These are phyloP conservation scores for Smutsia gigantea DNA, from an alignment of 2,797 vertebrate species.

Conservation along the genomic window DNA sequence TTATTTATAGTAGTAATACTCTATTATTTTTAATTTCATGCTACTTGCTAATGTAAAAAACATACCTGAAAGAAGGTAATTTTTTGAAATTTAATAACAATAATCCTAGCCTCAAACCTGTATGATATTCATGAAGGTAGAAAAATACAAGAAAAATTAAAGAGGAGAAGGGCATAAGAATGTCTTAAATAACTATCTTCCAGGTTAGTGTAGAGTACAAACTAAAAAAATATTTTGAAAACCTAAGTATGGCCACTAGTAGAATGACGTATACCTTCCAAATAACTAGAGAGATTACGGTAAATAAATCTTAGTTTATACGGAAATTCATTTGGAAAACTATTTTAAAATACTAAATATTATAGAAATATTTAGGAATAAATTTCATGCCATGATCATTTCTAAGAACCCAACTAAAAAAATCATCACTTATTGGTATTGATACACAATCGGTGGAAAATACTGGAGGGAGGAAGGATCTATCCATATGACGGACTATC, in stretches of 20 bases:
- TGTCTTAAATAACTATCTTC: not conserved
- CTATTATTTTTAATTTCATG: not conserved
- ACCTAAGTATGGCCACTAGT: not conserved
- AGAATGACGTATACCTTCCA: not conserved
- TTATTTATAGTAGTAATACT: not conserved
- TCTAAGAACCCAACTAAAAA: not conserved
- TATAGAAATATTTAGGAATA: not conserved
- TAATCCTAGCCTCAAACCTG: not conserved
- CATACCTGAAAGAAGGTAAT: not conserved
- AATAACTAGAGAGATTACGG: not conserved
- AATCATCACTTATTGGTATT: not conserved
- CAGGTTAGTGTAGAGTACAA: not conserved
- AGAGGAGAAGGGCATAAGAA: not conserved
- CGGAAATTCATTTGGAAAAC: slow-evolving; percentile 32
- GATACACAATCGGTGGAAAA: not conserved
- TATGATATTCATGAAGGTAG: not conserved
- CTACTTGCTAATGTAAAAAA: not conserved
- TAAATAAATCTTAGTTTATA: not conserved
- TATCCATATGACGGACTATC: not conserved
- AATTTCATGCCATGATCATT: not conserved
- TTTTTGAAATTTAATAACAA: not conserved
- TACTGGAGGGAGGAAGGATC: not conserved
- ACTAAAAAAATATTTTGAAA: slow-evolving; percentile 40
- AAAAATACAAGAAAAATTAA: not conserved
- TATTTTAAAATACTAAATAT: slow-evolving; percentile 12